A percentile compares a stretch with the other conserved stretches of the same genome.
Evolutionary conservation across 2,113 vertebrate genomes (phyloP).

Genomic region (Pycnonotus jocosus): DNA sequence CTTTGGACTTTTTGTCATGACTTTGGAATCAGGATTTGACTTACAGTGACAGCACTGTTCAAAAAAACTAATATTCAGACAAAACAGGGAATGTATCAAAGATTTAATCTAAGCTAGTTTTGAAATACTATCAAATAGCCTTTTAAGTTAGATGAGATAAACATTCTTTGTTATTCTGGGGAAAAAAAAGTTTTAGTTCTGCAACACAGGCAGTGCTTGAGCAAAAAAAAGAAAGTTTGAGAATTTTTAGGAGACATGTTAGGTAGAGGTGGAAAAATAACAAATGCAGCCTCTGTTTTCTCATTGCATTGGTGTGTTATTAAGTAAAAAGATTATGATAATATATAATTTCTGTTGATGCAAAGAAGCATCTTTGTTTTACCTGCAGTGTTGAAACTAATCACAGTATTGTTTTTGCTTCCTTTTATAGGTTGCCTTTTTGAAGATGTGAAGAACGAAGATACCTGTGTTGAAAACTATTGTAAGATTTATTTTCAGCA

Average conservation of each 20-base stretch:
- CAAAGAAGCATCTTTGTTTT: background rate
- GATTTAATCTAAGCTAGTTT: background rate
- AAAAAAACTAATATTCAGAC: background rate
- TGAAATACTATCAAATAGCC: background rate
- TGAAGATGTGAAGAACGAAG: conserved; percentile 65
- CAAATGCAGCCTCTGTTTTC: background rate
- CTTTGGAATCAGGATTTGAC: background rate
- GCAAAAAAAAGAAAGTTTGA: background rate
- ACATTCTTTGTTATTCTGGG: background rate
- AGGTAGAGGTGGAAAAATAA: background rate
- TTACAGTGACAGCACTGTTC: background rate
- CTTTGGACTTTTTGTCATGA: background rate
- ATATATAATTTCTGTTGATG: background rate
- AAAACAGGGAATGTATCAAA: background rate
- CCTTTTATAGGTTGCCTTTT: conserved; percentile 73
- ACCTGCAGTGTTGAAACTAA: background rate
- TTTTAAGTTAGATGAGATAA: background rate
- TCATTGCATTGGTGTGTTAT: background rate
- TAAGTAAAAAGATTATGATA: background rate
- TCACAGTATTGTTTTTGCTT: background rate
- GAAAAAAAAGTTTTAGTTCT: background rate
- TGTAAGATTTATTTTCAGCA: background rate
- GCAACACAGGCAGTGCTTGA: background rate
- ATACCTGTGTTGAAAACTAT: background rate
- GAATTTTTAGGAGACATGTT: background rate